These are phyloP conservation scores for Sandelia bainsii DNA, from an alignment of 2,797 vertebrate species.

Conservation along the genomic window DNA sequence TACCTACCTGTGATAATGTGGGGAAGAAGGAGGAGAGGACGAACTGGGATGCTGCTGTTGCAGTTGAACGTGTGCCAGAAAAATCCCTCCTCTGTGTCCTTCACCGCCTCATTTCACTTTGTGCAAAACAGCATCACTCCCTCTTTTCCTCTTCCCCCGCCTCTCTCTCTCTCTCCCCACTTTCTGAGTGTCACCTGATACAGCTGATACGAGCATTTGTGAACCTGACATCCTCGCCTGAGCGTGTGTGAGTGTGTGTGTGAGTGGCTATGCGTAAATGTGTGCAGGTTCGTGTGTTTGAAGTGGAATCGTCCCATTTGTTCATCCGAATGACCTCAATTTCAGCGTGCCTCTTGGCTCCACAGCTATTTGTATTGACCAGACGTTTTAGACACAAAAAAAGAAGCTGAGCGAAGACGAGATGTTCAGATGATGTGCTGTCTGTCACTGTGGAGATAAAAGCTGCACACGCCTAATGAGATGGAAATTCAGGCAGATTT, in stretches of 20 bases:
- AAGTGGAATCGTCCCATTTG: conserved; percentile 38
- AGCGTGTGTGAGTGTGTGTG: neutral
- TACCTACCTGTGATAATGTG: conserved; percentile 45
- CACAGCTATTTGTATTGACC: conserved; percentile 25
- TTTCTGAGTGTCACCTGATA: conserved; percentile 65
- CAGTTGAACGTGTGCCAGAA: conserved; percentile 73
- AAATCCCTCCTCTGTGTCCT: conserved; percentile 73
- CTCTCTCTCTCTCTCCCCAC: conserved; percentile 17
- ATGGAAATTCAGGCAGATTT: conserved; percentile 1
- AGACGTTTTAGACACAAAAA: conserved; percentile 24
- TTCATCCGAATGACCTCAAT: conserved; percentile 44
- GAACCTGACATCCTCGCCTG: conserved; percentile 37
- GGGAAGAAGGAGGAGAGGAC: conserved; percentile 22
- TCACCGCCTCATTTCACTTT: conserved; percentile 75
- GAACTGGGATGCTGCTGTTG: conserved; percentile 59
- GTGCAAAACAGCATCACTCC: conserved; percentile 61
- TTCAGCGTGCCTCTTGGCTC: conserved; percentile 35
- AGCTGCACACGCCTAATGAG: neutral
- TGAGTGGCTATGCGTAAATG: neutral
- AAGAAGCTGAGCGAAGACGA: conserved; percentile 17
- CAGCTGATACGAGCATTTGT: conserved; percentile 51
- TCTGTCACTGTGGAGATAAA: conserved; percentile 23
- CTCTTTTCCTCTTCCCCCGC: conserved; percentile 8
- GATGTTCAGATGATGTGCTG: conserved; percentile 18
- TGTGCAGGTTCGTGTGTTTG: conserved; percentile 17